Evolutionary conservation across 2,113 vertebrate species (phyloP), one percentile per base, ranked within the genome.

Genomic region (Lycocorax pyrrhopterus): DNA sequence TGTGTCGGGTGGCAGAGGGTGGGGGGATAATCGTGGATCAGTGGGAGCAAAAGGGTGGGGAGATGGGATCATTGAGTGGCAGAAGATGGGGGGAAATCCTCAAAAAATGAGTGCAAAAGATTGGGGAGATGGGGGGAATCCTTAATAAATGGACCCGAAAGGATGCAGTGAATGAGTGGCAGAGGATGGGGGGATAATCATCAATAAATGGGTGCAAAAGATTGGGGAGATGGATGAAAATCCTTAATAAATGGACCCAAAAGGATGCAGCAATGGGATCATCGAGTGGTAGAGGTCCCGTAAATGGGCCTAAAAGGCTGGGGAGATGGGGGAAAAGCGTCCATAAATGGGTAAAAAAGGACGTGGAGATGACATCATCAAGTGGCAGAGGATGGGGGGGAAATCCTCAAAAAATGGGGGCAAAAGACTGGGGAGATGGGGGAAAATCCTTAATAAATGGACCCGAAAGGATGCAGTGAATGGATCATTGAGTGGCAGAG

Each of bases 1-100:
- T 0, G 27, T 4, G 10, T 7, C 10, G 11, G 26, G 58, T 3
- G 63, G 73, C 7, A 32, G n/a, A 63, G n/a, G 35, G 13, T 17
- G 56, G 3, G 37, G 37, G 58, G 25, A 4, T 13, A 7, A 51
- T 17, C 4, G 2, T 44, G 1, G 2, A 8, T 23, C 0, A 32
- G 3, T 29, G 41, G 22, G 58, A 9, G n/a, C 1, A 1, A 56
- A 39, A 49, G 27, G 41, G 0, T 64, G 49, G 26, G 17, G 17
- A 22, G 10, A 39, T 68, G 46, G 16, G 26, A 7, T 29, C 6
- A 3, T 5, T 3, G 18, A 47, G 43, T 30, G 56, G 56, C 7
- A 49, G n/a, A 76, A 16, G 16, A 5, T 75, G 11, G 41, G 17
- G 14, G 3, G 7, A 3, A 35, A 17, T 6, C 3, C 1, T 5